Evolutionary conservation across 1,140 invertebrate species (phyloP).

Genomic region (Calliopsis andreniformis): DNA sequence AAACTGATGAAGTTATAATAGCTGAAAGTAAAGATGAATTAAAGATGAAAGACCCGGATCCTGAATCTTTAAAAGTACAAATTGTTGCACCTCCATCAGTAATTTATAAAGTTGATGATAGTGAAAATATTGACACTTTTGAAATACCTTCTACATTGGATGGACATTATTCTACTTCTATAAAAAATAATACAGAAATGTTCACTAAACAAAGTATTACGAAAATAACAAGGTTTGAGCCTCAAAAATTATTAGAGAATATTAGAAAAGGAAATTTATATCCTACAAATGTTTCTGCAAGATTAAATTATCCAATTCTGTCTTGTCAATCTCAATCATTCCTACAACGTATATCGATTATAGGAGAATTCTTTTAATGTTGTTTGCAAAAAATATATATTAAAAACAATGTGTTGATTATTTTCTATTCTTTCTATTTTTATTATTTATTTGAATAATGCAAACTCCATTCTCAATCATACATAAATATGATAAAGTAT

Average conservation of each 20-base stretch:
- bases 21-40: slow-evolving; percentile 12
- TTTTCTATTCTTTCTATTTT: background rate
- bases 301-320: slow-evolving; percentile 83
- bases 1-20: background rate
- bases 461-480: no score
- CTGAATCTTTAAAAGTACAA: slow-evolving; percentile 42
- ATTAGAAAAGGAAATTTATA: slow-evolving; percentile 83
- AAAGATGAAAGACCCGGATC: slow-evolving; percentile 7
- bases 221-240: slow-evolving; percentile 81
- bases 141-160: slow-evolving; percentile 53
- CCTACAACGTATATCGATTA: slow-evolving; percentile 86
- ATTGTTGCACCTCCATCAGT: slow-evolving; percentile 65
- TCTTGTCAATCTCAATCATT: slow-evolving; percentile 87
- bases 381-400: slow-evolving; percentile 3
- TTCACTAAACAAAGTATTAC: slow-evolving; percentile 49
- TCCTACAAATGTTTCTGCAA: slow-evolving; percentile 80
- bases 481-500: no score
- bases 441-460: no score
- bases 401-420: background rate
- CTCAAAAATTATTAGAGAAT: slow-evolving; percentile 83
- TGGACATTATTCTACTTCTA: slow-evolving; percentile 48
- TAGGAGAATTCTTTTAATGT: slow-evolving; percentile 85
- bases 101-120: slow-evolving; percentile 73
- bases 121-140: slow-evolving; percentile 69
- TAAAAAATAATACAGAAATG: slow-evolving; percentile 53